Evolutionary conservation across 2,113 vertebrate genomes (phyloP), one percentile per base, ranked within the genome.

Genomic region (Empidonax traillii): DNA sequence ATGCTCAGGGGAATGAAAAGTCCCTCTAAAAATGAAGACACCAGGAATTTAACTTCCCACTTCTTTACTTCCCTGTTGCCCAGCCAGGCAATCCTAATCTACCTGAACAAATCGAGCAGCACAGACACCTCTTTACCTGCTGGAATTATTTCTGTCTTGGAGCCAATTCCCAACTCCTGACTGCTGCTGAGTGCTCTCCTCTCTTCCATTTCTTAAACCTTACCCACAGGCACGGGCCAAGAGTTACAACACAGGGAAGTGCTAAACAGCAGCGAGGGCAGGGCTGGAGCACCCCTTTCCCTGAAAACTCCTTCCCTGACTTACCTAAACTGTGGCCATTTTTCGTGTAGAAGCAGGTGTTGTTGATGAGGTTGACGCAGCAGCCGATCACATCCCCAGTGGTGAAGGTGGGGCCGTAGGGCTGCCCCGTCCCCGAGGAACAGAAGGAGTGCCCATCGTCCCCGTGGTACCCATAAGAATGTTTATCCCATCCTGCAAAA

Each of bases 381-480:
- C 99, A 99, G 98, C 99, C 99, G 28, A 99, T 99, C 76, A 99
- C 99, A 13, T 99, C 99, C 43, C 99, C 99, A 6, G 99, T 99
- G 93, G 99, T 99, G 98, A 99, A 99, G 0, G 99, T 99, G 21
- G 99, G 99, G 68, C 99, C 99, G 5, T 99, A 99, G 12, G 99
- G 99, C 88, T 99, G 99, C 85, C 99, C 99, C 16, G 99, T 99
- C 87, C 99, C 99, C 0, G 99, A 99, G 72, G 99, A 99, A 83
- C 99, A 99, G 98, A 99, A 99, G 96, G 99, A 99, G 98, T 99
- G 99, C 85, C 99, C 99, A 13, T 99, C 99, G 3, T 99, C 99
- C 20, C 99, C 99, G 2, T 99, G 99, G 98, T 99, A 99, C 97
- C 99, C 99, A 85, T 99, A 99, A 9, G 99, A 99, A 97, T 99